Conservation (phyloP, 2,113 vertebrate genomes). For the Stigmatopora nigra region DNA sequence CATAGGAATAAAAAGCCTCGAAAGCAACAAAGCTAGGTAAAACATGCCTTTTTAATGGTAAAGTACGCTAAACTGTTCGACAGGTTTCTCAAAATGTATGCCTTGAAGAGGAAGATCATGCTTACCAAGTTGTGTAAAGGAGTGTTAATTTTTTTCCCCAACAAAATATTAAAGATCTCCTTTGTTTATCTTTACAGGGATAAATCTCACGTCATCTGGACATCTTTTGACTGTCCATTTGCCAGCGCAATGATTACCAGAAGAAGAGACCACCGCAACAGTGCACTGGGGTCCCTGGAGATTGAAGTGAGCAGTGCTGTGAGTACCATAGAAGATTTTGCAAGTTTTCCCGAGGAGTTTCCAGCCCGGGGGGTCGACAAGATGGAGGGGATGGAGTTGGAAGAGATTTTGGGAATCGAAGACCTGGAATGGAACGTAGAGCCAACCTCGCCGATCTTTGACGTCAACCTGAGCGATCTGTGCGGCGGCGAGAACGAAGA, state of each 20-base stretch:
- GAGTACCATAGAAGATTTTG: slow-evolving; percentile 24
- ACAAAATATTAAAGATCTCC: background rate
- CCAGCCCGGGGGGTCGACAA: slow-evolving; percentile 37
- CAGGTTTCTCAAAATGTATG: background rate
- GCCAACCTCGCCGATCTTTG: slow-evolving; percentile 31
- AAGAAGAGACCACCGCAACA: slow-evolving; percentile 55
- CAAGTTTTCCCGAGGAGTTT: slow-evolving; percentile 9
- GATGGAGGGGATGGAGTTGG: slow-evolving; percentile 45
- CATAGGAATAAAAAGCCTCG: background rate
- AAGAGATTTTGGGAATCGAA: slow-evolving; percentile 57
- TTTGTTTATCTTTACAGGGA: background rate
- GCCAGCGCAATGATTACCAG: slow-evolving; percentile 67
- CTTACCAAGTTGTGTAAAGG: background rate
- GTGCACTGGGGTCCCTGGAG: slow-evolving; percentile 22
- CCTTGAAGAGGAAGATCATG: background rate
- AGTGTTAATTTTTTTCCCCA: background rate
- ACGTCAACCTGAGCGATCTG: slow-evolving; percentile 35
- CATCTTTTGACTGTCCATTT: background rate
- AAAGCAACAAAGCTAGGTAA: no score
- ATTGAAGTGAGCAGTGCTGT: slow-evolving; percentile 27
- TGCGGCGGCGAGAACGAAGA: slow-evolving; percentile 24
- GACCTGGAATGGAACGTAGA: slow-evolving; percentile 62
- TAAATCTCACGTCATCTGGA: background rate
- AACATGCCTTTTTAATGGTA: no score
- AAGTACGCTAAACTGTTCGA: no score